Evolutionary conservation across 1,140 invertebrate genomes (phyloP).

Genomic region (Leptinotarsa defecta): DNA sequence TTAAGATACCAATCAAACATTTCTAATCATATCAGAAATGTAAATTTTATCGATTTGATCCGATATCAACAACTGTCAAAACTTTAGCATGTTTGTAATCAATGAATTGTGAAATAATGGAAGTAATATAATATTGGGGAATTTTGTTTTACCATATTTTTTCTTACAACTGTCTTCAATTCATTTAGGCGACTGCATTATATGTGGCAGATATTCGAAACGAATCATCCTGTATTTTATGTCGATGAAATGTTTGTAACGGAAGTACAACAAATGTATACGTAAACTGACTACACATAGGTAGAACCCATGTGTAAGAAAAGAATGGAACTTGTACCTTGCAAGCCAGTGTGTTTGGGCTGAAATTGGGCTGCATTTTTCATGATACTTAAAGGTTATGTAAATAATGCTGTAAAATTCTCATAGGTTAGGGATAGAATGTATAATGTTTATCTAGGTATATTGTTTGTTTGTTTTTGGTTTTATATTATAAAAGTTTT

Average conservation of each 20-base stretch:
- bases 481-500: conserved; percentile 54
- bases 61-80: no score
- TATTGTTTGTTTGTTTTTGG: conserved; percentile 53
- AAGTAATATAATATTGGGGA: no score
- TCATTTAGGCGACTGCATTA: no score
- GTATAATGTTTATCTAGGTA: conserved; percentile 54
- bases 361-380: conserved; percentile 26
- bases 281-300: conserved; percentile 45
- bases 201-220: no score
- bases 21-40: no score
- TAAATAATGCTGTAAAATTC: conserved; percentile 55
- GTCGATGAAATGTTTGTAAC: conserved; percentile 43
- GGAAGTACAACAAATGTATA: conserved; percentile 58
- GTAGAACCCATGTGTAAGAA: conserved; percentile 30
- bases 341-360: conserved; percentile 52
- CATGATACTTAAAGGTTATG: conserved; percentile 40
- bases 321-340: conserved; percentile 48
- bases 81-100: no score
- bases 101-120: no score
- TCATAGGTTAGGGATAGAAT: conserved; percentile 56
- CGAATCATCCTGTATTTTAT: conserved; percentile 23
- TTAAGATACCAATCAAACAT: no score
- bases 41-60: no score
- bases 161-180: no score
- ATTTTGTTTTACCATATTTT: no score